Evolutionary conservation across 2,113 vertebrate species (phyloP).

Genomic region (Tiliqua scincoides): DNA sequence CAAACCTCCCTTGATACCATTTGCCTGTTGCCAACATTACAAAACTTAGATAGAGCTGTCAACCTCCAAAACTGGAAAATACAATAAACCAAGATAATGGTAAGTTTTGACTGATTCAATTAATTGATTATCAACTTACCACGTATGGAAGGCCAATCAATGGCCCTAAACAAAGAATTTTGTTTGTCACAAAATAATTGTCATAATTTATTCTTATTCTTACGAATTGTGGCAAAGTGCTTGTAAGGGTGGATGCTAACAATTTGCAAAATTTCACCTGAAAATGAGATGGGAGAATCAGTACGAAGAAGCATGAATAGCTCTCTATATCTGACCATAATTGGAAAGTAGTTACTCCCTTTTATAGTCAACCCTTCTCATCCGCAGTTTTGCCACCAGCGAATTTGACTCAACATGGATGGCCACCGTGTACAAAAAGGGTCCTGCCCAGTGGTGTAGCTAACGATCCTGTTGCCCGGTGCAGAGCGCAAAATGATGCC

Average conservation of each 20-base stretch:
- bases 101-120: not conserved
- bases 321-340: not conserved
- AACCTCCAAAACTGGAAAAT: not conserved
- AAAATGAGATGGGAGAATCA: not conserved
- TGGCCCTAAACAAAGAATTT: not conserved
- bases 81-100: not conserved
- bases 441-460: too few relatives aligned
- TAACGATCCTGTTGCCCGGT: too few relatives aligned
- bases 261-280: not conserved
- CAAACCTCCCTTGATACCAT: not conserved
- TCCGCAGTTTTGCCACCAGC: too few relatives aligned
- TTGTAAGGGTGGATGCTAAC: too few relatives aligned
- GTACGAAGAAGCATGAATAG: not conserved
- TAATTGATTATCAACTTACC: not conserved
- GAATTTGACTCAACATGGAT: too few relatives aligned
- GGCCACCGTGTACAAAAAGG: too few relatives aligned
- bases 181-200: too few relatives aligned
- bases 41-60: not conserved
- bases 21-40: not conserved
- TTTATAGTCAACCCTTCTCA: too few relatives aligned
- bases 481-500: too few relatives aligned
- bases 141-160: not conserved
- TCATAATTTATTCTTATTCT: not conserved
- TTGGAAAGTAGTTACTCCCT: not conserved
- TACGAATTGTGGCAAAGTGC: not conserved